phyloP scores from a whole-genome alignment of 2,888 invertebrate species.

The Julus scanicus region DNA sequence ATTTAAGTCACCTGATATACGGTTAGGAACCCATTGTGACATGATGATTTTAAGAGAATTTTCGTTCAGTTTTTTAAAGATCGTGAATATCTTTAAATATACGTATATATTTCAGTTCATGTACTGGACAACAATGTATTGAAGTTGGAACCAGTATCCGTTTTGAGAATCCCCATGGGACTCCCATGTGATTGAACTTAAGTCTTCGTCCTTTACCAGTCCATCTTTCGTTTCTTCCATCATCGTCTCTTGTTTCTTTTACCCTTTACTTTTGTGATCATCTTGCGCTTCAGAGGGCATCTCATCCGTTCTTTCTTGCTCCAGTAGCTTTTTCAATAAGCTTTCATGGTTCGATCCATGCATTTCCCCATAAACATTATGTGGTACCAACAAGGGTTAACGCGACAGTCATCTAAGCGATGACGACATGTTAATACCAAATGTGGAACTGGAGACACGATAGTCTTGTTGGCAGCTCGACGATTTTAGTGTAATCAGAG shows the following conservation, averaged over 20 bases:
- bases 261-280: background rate
- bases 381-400: background rate
- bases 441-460: background rate
- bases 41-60: no score
- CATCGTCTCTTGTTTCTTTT: background rate
- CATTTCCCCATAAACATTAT: background rate
- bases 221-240: background rate
- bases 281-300: background rate
- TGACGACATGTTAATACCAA: conserved; percentile 4
- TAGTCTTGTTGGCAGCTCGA: background rate
- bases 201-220: background rate
- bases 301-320: background rate
- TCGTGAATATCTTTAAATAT: no score
- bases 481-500: background rate
- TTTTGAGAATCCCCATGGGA: background rate
- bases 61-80: no score
- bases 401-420: background rate
- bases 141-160: background rate
- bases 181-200: background rate
- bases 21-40: no score
- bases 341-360: background rate
- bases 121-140: background rate
- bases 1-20: no score
- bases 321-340: background rate
- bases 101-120: no score